Percentiles rank a stretch among this genome's conserved stretches.
Evolutionary conservation across 1,140 invertebrate species (phyloP).

Genomic region (Coptotermes formosanus): DNA sequence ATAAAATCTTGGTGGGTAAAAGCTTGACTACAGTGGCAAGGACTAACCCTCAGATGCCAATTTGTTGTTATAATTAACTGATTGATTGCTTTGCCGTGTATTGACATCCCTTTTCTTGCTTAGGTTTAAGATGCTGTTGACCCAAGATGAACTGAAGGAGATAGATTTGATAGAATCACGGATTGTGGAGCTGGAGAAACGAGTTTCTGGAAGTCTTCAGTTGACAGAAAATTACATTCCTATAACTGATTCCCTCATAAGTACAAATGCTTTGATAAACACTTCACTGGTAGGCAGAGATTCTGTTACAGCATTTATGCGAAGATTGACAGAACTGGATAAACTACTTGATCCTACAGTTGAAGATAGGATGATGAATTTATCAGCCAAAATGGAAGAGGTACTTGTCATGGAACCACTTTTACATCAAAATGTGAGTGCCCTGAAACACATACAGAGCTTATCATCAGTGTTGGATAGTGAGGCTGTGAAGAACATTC

Average conservation of each 20-base stretch:
- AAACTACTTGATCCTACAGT: constrained; percentile 1
- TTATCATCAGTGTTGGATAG: constrained; percentile 13
- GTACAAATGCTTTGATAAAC: not conserved
- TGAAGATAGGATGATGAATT: not conserved
- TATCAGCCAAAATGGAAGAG: constrained; percentile 14
- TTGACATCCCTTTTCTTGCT: not conserved
- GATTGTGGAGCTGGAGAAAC: not conserved
- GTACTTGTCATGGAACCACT: not conserved
- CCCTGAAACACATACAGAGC: not conserved
- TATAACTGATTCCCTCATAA: not conserved
- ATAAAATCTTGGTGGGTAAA: no score
- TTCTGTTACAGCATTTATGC: not conserved
- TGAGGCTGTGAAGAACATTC: constrained; percentile 7
- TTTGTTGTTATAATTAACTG: no score
- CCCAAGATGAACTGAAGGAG: not conserved
- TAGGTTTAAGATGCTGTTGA: not conserved
- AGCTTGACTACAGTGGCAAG: no score
- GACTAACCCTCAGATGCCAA: no score
- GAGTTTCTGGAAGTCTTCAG: not conserved
- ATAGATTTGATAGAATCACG: not conserved
- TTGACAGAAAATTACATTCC: not conserved
- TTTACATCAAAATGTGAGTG: not conserved
- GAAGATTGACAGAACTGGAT: constrained; percentile 20
- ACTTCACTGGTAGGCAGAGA: not conserved
- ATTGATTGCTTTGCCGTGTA: not conserved